Evolutionary conservation across 1,140 invertebrate genomes (phyloP), one percentile per base, ranked within the genome.

Genomic region (Pachypeltis micranthus): DNA sequence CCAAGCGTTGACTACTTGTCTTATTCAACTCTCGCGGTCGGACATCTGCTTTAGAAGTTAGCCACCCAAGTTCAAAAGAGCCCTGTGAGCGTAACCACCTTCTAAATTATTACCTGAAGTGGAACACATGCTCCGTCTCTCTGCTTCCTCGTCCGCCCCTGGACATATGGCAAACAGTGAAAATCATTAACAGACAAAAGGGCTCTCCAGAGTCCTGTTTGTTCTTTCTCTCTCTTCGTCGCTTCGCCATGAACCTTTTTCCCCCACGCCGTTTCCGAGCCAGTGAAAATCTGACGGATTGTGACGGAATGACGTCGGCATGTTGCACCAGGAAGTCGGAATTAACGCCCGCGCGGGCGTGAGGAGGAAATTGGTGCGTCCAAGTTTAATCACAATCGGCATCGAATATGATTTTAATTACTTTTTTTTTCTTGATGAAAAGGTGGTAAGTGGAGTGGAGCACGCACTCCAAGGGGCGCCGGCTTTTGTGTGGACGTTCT

Each of bases 21-120:
- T n/a, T n/a, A n/a, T n/a, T n/a, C n/a, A n/a, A n/a, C n/a, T n/a
- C n/a, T n/a, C n/a, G n/a, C n/a, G n/a, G n/a, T n/a, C n/a, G n/a
- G n/a, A n/a, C n/a, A n/a, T n/a, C n/a, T n/a, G n/a, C n/a, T n/a
- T n/a, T n/a, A n/a, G n/a, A n/a, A n/a, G n/a, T n/a, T n/a, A n/a
- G n/a, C n/a, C n/a, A n/a, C n/a, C n/a, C n/a, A 51, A 21, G 47
- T 51, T 51, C 47, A 51, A 51, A 51, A 51, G 47, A 21, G 4
- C 47, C 47, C 12, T 21, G 47, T 4, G 47, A 7, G 7, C 47
- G 47, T 51, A 51, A 51, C 47, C 47, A 51, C 47, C 47, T 51
- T 51, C 47, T 51, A 51, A 51, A 51, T 51, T 51, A 51, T 51
- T 51, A 51, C 47, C 47, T 51, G 47, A 51, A 21, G 47, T 21